Percentiles rank a stretch among this genome's conserved stretches.
These are phyloP conservation scores for Panagrolaimus sp. DNA, from an alignment of 1,140 invertebrate species.

Conservation along the genomic window DNA sequence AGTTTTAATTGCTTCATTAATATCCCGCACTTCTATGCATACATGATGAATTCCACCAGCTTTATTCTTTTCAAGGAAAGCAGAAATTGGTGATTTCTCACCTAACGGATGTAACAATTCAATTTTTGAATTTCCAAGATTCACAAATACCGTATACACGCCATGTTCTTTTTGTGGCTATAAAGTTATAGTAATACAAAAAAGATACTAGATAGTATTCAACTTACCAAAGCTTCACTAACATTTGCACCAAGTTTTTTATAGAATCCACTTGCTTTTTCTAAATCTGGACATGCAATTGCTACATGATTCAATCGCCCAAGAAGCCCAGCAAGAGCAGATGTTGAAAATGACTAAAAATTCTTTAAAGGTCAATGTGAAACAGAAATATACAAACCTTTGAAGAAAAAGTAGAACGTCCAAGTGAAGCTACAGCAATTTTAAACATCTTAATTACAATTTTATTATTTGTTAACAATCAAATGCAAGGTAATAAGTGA, in stretches of 20 bases:
- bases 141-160: constrained; percentile 67
- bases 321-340: constrained; percentile 38
- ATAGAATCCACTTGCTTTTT: constrained; percentile 62
- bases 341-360: neutral
- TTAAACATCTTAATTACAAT: too few species aligned
- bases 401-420: neutral
- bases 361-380: neutral
- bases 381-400: neutral
- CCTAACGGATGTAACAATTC: constrained; percentile 65
- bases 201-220: too few species aligned
- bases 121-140: constrained; percentile 66
- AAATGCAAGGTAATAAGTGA: too few species aligned
- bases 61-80: constrained; percentile 66
- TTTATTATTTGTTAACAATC: too few species aligned
- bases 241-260: constrained; percentile 84
- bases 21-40: constrained; percentile 65
- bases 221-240: constrained; percentile 68
- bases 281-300: constrained; percentile 63
- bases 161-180: constrained; percentile 50
- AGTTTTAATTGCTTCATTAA: constrained; percentile 42
- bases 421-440: too few species aligned
- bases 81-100: constrained; percentile 65
- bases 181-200: too few species aligned
- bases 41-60: constrained; percentile 68
- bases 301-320: constrained; percentile 66